Evolutionary conservation across 1,140 invertebrate genomes (phyloP), one percentile per base, ranked within the genome.

Genomic region (Drosophila elegans): DNA sequence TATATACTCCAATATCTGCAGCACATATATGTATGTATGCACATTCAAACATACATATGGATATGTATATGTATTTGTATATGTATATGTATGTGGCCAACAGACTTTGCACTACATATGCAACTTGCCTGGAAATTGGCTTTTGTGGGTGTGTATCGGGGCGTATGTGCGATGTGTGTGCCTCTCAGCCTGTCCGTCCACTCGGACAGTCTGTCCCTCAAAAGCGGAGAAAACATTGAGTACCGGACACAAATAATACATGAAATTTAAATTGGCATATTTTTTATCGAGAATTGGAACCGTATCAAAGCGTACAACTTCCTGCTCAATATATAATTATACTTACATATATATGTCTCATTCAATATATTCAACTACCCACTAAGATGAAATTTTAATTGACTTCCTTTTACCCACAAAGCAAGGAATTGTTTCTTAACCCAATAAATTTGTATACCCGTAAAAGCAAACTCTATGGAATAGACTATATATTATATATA

Each of bases 231-330:
- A 36, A 52, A 16, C 49, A 32, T 49, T 32, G n/a, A 71, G 59
- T 56, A 81, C 54, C 57, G 60, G 60, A 83, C 74, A 53, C 67
- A 83, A 75, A 83, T 46, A 63, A 83, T 54, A 63, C 71, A 68
- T 68, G 72, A 48, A 80, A 73, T 80, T 66, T 69, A 57, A 74
- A 60, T 74, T 80, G 76, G 63, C 62, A 85, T 78, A 80, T 75
- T 82, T 83, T 75, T 42, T 44, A 57, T 21, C 13, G 6, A 27
- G 41, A 32, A 27, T 52, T 38, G 12, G 44, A n/a, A 11, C 36
- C 42, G 13, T 0, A 3, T 29, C 32, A 10, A 45, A 21, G 34
- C 10, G 27, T 62, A 36, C 4, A 34, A 42, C 36, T 49, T 3
- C 5, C 32, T 45, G 12, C 29, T 29, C 21, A 16, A 46, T 45